Percentiles rank a stretch among this genome's conserved stretches.
Conservation (phyloP, 2,113 vertebrate genomes). For the Lates calcarifer region DNA sequence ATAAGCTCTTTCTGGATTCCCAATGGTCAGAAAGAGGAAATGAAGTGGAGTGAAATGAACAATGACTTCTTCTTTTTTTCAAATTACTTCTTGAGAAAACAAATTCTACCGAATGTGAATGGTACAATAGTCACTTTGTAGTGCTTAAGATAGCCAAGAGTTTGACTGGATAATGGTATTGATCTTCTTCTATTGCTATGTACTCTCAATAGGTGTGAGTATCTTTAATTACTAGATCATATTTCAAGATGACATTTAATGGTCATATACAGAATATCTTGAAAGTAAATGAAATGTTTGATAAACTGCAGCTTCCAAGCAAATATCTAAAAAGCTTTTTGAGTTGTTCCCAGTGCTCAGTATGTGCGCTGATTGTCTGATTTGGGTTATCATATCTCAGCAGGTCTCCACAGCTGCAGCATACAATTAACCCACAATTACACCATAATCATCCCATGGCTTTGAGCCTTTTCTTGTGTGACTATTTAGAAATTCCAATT, state of each 20-base stretch:
- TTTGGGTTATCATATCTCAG: constrained; percentile 52
- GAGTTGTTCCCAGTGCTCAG: neutral
- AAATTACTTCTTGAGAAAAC: constrained; percentile 13
- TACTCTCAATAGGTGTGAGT: too few relatives aligned
- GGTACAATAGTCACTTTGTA: neutral
- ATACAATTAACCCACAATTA: constrained; percentile 60
- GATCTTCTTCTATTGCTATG: neutral
- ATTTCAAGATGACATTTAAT: neutral
- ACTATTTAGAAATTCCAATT: constrained; percentile 46
- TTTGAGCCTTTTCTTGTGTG: constrained; percentile 25
- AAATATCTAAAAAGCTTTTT: neutral
- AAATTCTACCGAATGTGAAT: neutral
- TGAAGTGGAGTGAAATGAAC: constrained; percentile 24
- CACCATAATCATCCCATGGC: constrained; percentile 44
- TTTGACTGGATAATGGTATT: neutral
- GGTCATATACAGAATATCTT: neutral
- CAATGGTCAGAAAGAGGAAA: constrained; percentile 43
- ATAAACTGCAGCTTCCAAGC: neutral
- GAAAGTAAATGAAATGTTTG: neutral
- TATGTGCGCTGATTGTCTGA: constrained; percentile 24
- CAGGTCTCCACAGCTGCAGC: constrained; percentile 58
- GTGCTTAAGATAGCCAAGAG: neutral
- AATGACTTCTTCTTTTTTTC: constrained; percentile 1
- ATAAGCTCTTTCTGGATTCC: constrained; percentile 17
- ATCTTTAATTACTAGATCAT: neutral